Percentiles rank a stretch among this genome's conserved stretches.
Evolutionary conservation across 2,797 vertebrate genomes (phyloP).

Genomic region (Helarctos malayanus): DNA sequence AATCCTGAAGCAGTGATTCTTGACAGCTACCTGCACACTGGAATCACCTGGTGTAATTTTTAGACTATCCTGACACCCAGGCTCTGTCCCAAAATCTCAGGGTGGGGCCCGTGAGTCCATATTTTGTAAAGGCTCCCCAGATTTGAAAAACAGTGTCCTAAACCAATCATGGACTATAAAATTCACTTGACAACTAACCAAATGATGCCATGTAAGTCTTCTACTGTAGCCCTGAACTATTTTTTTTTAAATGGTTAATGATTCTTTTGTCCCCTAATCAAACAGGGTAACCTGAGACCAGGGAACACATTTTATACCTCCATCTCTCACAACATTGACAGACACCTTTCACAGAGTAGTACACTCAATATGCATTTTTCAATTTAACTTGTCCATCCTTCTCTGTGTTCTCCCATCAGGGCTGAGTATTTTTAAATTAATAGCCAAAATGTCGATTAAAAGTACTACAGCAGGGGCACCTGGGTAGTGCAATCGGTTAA

Average conservation of each 20-base stretch:
- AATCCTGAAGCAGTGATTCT: not conserved
- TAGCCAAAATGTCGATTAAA: slow-evolving; percentile 17
- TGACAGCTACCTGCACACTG: not conserved
- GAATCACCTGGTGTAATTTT: not conserved
- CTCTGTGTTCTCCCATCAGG: not conserved
- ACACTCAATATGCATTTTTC: not conserved
- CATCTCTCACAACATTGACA: not conserved
- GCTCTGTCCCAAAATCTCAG: not conserved
- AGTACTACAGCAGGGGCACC: not conserved
- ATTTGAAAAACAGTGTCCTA: not conserved
- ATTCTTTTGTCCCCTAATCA: not conserved
- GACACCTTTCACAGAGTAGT: not conserved
- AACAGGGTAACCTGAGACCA: not conserved
- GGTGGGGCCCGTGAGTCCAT: not conserved
- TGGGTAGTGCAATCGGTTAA: not conserved
- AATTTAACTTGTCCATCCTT: not conserved
- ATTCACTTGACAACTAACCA: not conserved
- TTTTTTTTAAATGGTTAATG: not conserved
- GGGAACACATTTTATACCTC: not conserved
- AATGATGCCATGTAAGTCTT: not conserved
- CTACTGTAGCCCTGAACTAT: not conserved
- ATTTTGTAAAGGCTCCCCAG: not conserved
- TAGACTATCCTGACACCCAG: not conserved
- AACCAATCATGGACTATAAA: not conserved
- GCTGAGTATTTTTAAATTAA: not conserved